phyloP scores from a whole-genome alignment of 1,140 invertebrate genomes.

The Halictus rubicundus region DNA sequence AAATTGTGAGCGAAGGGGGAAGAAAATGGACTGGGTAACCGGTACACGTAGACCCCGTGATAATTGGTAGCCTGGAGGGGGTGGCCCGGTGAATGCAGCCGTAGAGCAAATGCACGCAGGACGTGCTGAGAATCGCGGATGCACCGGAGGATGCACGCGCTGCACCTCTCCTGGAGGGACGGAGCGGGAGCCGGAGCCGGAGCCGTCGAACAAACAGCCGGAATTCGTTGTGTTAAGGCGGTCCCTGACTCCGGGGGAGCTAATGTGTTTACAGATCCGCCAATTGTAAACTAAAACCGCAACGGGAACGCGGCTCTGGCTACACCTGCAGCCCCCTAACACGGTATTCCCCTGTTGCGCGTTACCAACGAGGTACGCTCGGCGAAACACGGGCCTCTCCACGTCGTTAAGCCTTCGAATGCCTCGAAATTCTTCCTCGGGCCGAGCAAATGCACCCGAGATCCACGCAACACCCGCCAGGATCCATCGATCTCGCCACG shows the following conservation, averaged over 20 bases:
- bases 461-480: neutral
- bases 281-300: conserved; percentile 61
- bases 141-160: neutral
- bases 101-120: conserved; percentile 24
- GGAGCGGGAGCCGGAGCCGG: too few relatives aligned
- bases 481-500: too few relatives aligned
- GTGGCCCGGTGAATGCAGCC: neutral
- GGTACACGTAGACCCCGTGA: conserved; percentile 8
- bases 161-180: too few relatives aligned
- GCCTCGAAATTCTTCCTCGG: conserved; percentile 8
- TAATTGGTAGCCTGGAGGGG: conserved; percentile 7
- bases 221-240: conserved; percentile 53
- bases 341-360: conserved; percentile 26
- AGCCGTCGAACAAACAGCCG: conserved; percentile 18
- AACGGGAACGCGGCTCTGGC: neutral
- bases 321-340: conserved; percentile 12
- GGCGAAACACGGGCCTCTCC: too few relatives aligned
- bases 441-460: conserved; percentile 18
- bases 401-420: neutral
- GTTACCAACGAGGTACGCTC: conserved; percentile 13
- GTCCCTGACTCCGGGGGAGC: conserved; percentile 25
- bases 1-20: neutral
- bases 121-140: conserved; percentile 48
- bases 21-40: neutral
- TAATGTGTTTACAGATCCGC: conserved; percentile 65